Base-by-base conservation (phyloP, 2,888 invertebrate species). In the Leptura quadrifasciata region DNA sequence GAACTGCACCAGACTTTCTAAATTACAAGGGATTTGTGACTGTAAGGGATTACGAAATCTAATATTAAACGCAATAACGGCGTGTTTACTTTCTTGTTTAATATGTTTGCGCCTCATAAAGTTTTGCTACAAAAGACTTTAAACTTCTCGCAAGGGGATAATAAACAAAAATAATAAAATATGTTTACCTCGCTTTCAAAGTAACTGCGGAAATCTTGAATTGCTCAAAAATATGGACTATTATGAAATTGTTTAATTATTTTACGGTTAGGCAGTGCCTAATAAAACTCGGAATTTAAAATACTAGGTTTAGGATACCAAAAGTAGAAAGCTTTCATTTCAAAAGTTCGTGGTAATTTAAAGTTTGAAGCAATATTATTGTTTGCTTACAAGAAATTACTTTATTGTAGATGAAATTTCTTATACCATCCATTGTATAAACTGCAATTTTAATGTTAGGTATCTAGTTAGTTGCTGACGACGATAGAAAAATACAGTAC, bases 41-140 rank as follows among this genome's bases (percentile, higher is more conserved):
- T 63, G 15, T 18, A 63, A 35, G 18, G 20, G 63, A 63, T 39
- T 63, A 39, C n/a, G n/a, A 18, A 39, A 39, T 39, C 31, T 39
- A 39, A 65, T 63, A 63, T 63, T 65, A 65, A 52, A 52, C 65
- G 39, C 52, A 65, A 52, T 52, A 65, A 65, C 20, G 52, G 52
- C 65, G 52, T 21, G 52, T 52, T 65, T 65, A 24, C 65, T 24
- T 47, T 65, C 15, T 47, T 39, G 65, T 21, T 60, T 71, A 71
- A 71, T 61, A 71, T 52, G 55, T 58, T 58, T 73, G 55, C 57
- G 55, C 17, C 64, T 39, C 65, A 54, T 73, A 73, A 57, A 73
- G 35, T 70, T 24, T 65, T 20, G 21, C 21, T 52, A 21, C 57
- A 63, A 72, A 47, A 61, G 21, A 27, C 52, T 68, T 18, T 24